Conservation (phyloP, 2,113 vertebrate species). For the Hiodon alosoides region DNA sequence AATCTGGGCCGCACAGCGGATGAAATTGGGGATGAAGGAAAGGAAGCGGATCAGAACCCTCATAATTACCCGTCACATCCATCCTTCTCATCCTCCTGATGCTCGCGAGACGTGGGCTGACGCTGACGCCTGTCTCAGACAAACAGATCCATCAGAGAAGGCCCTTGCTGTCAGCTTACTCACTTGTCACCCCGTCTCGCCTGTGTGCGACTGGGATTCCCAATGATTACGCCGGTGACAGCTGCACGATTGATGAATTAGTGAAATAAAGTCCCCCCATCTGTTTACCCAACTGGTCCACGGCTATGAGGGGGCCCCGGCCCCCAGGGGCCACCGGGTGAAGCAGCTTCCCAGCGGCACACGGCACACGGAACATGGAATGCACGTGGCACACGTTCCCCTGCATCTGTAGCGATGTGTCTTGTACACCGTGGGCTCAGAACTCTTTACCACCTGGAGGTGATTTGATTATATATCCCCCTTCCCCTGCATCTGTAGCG, state of each 20-base stretch:
- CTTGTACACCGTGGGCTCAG: too few species aligned
- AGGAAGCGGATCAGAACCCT: background rate
- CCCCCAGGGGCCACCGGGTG: background rate
- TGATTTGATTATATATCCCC: too few species aligned
- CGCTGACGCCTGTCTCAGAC: background rate
- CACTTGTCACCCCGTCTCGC: slow-evolving; percentile 1
- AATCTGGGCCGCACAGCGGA: too few species aligned
- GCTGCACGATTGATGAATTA: slow-evolving; percentile 5
- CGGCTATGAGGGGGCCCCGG: background rate
- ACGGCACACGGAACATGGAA: background rate
- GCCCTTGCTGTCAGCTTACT: background rate
- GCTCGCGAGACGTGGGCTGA: background rate
- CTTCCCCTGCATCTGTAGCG: too few species aligned
- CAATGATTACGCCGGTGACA: background rate
- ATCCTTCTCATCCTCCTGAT: background rate
- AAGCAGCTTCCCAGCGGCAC: background rate
- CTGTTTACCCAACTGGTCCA: slow-evolving; percentile 12
- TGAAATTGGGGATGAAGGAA: background rate
- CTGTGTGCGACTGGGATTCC: background rate
- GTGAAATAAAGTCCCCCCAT: slow-evolving; percentile 12
- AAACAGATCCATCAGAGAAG: background rate
- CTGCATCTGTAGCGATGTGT: too few species aligned
- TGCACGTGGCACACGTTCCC: too few species aligned
- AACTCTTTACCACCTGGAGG: too few species aligned
- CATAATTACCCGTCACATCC: background rate